Base-by-base conservation (phyloP, 2,797 vertebrate genomes). In the Schizopygopsis pylzovi region DNA sequence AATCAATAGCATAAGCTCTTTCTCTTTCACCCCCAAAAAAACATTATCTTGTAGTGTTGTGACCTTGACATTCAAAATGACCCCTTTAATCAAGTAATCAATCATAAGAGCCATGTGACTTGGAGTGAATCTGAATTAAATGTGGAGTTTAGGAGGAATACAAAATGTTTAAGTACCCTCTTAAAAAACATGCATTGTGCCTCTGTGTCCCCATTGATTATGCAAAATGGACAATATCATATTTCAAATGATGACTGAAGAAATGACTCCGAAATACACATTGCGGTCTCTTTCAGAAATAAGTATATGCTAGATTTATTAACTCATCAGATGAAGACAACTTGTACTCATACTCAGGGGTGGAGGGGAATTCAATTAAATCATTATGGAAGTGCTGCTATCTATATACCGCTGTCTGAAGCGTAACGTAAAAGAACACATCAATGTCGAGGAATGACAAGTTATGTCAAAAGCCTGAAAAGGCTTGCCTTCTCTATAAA, bases 401-500 rank as follows among this genome's bases (percentile, higher is more conserved):
- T 37, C 73, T 75, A 45, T 47, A 61, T 59, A n/a, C 28, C 22
- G 25, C 33, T 43, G 76, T 71, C 65, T 59, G 49, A 79, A 47
- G 47, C 25, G 8, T 71, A 61, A 39, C 8, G 20, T 54, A 61
- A 75, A 85, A 73, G 20, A 76, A 81, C 71, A 79, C 68, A 61
- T 84, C 83, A 73, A 33, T 4, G 41, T 39, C 12, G 15, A 47
- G 43, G 25, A 59, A 63, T 49, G 52, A 83, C 76, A 72, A 61
- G 33, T 82, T 77, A 37, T 71, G 25, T 37, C 79, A 76, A 81
- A 63, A 82, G 37, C 71, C 71, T 63, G 22, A 82, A 82, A 89
- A 54, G 15, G 52, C 72, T 82, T 84, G 81, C 82, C 82, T 85
- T 37, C 18, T 61, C 80, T 16, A 37, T 65, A 78, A 75, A 79